A percentile compares a stretch with the other conserved stretches of the same genome.
These are phyloP conservation scores for Siniperca undulata DNA, from an alignment of 2,797 vertebrate genomes.

Conservation along the genomic window DNA sequence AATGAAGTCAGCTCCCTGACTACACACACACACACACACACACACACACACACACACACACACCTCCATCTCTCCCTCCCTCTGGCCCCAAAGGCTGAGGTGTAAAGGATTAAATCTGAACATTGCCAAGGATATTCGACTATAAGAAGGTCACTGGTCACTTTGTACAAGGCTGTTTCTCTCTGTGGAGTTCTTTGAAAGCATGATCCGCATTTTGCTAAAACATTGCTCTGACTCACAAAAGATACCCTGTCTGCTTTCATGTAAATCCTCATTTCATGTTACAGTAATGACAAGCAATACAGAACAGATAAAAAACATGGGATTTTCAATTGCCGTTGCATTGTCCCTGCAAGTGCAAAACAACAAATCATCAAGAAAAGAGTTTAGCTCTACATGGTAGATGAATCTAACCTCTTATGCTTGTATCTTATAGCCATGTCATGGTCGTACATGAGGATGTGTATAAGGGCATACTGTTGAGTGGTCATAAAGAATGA, in stretches of 20 bases:
- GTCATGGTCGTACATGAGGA: slow-evolving; percentile 17
- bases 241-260: slow-evolving; percentile 28
- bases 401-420: slow-evolving; percentile 26
- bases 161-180: slow-evolving; percentile 59
- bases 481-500: slow-evolving; percentile 46
- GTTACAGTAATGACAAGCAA: slow-evolving; percentile 32
- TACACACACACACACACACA: slow-evolving; percentile 14
- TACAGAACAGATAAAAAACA: slow-evolving; percentile 3
- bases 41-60: neutral
- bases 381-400: neutral
- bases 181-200: slow-evolving; percentile 54
- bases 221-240: slow-evolving; percentile 28
- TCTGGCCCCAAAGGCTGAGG: slow-evolving; percentile 55
- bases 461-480: slow-evolving; percentile 18
- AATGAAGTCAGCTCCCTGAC: slow-evolving; percentile 20
- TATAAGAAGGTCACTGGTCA: slow-evolving; percentile 75
- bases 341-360: neutral
- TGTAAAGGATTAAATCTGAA: slow-evolving; percentile 73
- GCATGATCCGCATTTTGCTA: slow-evolving; percentile 22
- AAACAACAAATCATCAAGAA: slow-evolving; percentile 10
- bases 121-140: slow-evolving; percentile 68
- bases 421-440: slow-evolving; percentile 3
- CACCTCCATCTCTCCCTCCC: slow-evolving; percentile 31
- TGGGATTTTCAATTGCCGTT: neutral
- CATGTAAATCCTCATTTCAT: slow-evolving; percentile 26